These are phyloP conservation scores for Seriola rivoliana DNA, from an alignment of 2,113 vertebrate genomes.

Conservation along the genomic window DNA sequence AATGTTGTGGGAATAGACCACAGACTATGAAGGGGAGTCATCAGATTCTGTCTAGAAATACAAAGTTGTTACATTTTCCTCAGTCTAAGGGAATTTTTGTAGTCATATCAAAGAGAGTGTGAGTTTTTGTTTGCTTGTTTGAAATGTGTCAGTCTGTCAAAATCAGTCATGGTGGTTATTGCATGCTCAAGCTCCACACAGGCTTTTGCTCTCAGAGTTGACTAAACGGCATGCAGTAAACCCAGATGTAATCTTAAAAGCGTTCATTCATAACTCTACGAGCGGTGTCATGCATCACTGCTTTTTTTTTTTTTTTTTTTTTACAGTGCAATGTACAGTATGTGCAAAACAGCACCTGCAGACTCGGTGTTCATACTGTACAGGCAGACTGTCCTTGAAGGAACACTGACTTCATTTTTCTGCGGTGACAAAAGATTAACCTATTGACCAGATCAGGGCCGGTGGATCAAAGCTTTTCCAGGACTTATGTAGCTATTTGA, in stretches of 20 bases:
- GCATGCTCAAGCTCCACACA: not conserved
- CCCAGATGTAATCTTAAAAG: not conserved
- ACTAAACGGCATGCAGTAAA: not conserved
- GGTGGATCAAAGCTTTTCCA: not conserved
- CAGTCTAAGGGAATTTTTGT: not conserved
- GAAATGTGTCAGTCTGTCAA: not conserved
- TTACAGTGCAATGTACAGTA: not conserved
- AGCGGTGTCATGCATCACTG: not conserved
- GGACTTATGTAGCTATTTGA: not conserved
- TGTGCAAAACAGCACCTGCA: not conserved
- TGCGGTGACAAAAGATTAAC: conserved; percentile 8
- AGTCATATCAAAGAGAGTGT: not conserved
- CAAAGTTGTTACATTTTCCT: too few species aligned
- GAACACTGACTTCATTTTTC: not conserved
- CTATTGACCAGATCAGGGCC: not conserved
- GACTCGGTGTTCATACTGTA: too few species aligned
- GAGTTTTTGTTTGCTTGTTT: not conserved
- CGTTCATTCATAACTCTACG: not conserved
- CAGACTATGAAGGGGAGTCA: too few species aligned
- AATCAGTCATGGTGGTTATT: too few species aligned
- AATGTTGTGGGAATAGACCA: too few species aligned
- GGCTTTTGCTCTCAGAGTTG: not conserved
- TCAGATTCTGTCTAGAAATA: not conserved
- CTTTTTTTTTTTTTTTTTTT: not conserved
- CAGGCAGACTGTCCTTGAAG: not conserved